Base-by-base conservation (phyloP, 2,113 vertebrate species). In the Paraplagusia blochii region DNA sequence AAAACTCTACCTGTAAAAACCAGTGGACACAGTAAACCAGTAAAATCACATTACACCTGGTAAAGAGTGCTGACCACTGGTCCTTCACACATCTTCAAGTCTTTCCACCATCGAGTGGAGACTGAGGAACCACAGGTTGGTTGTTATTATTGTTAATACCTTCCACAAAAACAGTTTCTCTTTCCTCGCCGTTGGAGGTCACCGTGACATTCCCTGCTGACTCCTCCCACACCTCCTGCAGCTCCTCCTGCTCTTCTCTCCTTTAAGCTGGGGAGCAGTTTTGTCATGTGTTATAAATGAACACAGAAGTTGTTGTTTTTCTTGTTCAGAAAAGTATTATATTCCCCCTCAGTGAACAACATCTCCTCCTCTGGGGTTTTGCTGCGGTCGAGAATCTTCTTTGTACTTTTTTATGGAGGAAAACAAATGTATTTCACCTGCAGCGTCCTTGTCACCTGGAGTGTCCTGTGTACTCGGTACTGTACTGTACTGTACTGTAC, bases 151-250 rank as follows among this genome's bases (percentile, higher is more conserved):
- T 36, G 67, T 68, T 69, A 33, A 68, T 75, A 58, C 55, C 40
- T 51, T 48, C 57, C 45, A 58, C 65, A 73, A 63, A 56, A 8
- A 29, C 53, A 54, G 70, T 86, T 85, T 79, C 81, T 83, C 74
- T 82, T n/a, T 73, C 46, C 9, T 10, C 45, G 69, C 9, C 49
- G 69, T 79, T 76, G 48, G 77, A 80, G 77, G 82, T 87, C 85
- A 83, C 56, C 7, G 4, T 84, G 82, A 87, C 77, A 70, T 85
- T 88, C 49, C 51, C 57, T 71, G 64, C 56, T 39, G 49, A 22
- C 52, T 38, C 48, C 52, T 68, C 47, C 58, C 52, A 53, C 9
- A 15, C 67, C 39, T 47, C 40, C 50, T 4, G 45, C 51, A 4
- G 44, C 51, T 67, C 64, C 44, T 46, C 51, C 51, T 67, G 61